A percentile compares a stretch with the other conserved stretches of the same genome.
Evolutionary conservation across 2,888 invertebrate genomes (phyloP).

Genomic region (Creontiades dilutus): DNA sequence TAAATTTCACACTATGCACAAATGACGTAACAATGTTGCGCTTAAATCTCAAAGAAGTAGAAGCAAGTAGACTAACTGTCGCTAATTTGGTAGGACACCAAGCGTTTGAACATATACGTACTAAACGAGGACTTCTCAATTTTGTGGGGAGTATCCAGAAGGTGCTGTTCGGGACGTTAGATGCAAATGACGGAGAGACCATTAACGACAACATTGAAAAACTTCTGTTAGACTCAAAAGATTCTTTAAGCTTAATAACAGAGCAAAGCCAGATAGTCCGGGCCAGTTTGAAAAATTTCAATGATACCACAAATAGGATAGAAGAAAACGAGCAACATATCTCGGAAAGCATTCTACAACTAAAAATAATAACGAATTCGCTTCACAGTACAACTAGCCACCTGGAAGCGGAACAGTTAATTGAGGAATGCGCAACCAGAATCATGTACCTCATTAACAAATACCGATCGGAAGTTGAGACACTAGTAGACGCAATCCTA

Average conservation of each 20-base stretch:
- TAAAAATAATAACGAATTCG: not conserved
- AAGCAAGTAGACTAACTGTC: not conserved
- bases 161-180: not conserved
- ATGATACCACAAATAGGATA: too few species aligned
- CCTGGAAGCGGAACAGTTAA: too few species aligned
- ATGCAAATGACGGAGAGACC: not conserved
- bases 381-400: too few species aligned
- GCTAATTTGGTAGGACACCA: not conserved
- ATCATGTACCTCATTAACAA: too few species aligned
- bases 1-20: not conserved
- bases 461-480: too few species aligned
- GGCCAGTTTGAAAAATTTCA: not conserved
- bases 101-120: too few species aligned
- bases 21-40: not conserved
- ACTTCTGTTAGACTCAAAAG: not conserved
- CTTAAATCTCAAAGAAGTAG: not conserved
- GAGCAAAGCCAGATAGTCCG: not conserved
- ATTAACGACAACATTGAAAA: not conserved
- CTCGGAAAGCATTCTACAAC: not conserved
- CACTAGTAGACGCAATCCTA: too few species aligned
- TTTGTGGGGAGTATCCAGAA: not conserved
- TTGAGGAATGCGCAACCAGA: too few species aligned
- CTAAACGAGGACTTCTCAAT: not conserved
- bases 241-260: not conserved
- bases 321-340: not conserved